Evolutionary conservation across 2,113 vertebrate species (phyloP), one percentile per base, ranked within the genome.

Genomic region (Emydura subglobosa): DNA sequence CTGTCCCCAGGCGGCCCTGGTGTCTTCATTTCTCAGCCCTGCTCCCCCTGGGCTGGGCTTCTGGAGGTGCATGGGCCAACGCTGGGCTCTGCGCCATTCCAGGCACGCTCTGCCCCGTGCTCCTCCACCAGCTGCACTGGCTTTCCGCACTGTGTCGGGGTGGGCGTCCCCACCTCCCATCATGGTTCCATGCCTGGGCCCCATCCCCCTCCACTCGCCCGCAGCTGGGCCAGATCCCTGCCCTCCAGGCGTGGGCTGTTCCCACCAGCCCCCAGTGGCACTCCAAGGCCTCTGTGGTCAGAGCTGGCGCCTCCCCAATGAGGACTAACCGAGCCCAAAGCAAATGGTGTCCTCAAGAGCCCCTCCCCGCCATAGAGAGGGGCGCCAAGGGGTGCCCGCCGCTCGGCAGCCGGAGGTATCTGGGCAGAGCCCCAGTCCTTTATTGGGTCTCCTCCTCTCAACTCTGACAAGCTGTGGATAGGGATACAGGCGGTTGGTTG

Each of bases 91-190:
- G 65, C 17, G 17, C 31, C 4, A 7, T 34, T 61, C 59, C 29
- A 31, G 13, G 12, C 4, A 5, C 10, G 1, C 25, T 5, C 29
- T 34, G 12, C 3, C 29, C 61, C 61, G n/a, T 4, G 16, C 34
- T 9, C 2, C 34, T 39, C 17, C 17, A 3, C 31, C 34, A n/a
- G 61, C 14, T 4, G 4, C 16, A 14, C 31, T n/a, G 31, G 31
- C 61, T 65, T n/a, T 65, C 61, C 7, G 31, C 61, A 34, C 31
- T 34, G 61, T 7, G 6, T 65, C 31, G 7, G 61, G 31, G 31
- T 68, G 34, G 16, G 65, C 59, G 31, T 61, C 59, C 25, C 16
- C 51, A 53, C 13, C 51, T 13, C 51, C 51, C 51, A 5, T 17
- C 14, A 17, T 12, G 51, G 51, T 17, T 53, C 51, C 13, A 53